Conservation (phyloP, 2,797 vertebrate genomes). For the Typhlichthys subterraneus region DNA sequence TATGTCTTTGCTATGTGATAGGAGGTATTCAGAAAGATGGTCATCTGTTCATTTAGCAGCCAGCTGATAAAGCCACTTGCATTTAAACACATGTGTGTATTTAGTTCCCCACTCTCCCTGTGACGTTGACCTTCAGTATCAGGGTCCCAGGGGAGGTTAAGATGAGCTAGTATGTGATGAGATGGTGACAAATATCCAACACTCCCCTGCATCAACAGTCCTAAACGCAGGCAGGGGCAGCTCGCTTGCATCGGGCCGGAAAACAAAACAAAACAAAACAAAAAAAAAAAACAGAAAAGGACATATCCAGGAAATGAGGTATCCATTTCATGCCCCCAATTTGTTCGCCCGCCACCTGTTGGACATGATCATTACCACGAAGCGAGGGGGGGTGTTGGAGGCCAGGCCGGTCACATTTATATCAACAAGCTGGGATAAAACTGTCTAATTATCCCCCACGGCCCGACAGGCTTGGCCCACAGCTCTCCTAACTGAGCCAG, state of each 20-base stretch:
- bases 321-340: constrained; percentile 87
- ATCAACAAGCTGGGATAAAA: constrained; percentile 95
- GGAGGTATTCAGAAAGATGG: constrained; percentile 31
- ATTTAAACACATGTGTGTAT: constrained; percentile 55
- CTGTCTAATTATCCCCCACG: constrained; percentile 95
- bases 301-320: constrained; percentile 85
- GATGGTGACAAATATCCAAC: constrained; percentile 78
- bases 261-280: constrained; percentile 73
- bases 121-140: constrained; percentile 37
- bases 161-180: constrained; percentile 75
- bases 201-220: constrained; percentile 55
- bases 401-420: constrained; percentile 94
- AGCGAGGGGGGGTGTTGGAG: constrained; percentile 77
- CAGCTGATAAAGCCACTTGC: constrained; percentile 52
- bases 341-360: constrained; percentile 97
- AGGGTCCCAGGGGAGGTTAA: constrained; percentile 51
- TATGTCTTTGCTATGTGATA: too few relatives aligned
- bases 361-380: constrained; percentile 89
- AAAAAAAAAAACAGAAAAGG: constrained; percentile 32
- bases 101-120: constrained; percentile 43
- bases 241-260: constrained; percentile 49
- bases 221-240: constrained; percentile 31
- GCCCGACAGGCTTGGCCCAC: constrained; percentile 79
- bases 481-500: constrained; percentile 78
- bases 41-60: constrained; percentile 47